Evolutionary conservation across 2,797 vertebrate genomes (phyloP).

Genomic region (Staurois parvus): DNA sequence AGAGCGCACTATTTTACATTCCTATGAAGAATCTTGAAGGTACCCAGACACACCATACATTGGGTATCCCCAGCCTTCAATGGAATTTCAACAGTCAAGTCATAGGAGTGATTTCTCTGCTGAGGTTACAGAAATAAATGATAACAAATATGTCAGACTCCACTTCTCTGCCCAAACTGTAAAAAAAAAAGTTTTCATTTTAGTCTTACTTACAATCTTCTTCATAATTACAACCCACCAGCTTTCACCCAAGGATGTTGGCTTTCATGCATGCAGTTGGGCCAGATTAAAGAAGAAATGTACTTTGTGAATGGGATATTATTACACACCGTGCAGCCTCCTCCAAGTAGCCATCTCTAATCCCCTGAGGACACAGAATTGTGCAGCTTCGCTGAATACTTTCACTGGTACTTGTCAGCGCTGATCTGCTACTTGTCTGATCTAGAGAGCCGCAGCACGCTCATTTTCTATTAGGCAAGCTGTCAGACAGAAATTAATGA

Average conservation of each 20-base stretch:
- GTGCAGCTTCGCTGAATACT: slow-evolving; percentile 13
- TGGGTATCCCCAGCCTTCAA: too few relatives aligned
- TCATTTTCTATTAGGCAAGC: slow-evolving; percentile 50
- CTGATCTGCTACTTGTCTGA: slow-evolving; percentile 44
- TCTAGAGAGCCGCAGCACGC: slow-evolving; percentile 25
- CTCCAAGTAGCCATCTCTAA: slow-evolving; percentile 26
- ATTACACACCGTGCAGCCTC: background rate
- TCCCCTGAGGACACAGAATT: slow-evolving; percentile 28
- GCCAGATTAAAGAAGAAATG: background rate
- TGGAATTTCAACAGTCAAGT: too few relatives aligned
- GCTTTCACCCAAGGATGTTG: too few relatives aligned
- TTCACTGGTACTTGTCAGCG: slow-evolving; percentile 44
- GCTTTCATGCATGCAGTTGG: background rate
- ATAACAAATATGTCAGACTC: too few relatives aligned
- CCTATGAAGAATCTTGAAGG: too few relatives aligned
- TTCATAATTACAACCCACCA: background rate
- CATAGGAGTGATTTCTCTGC: too few relatives aligned
- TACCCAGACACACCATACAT: too few relatives aligned
- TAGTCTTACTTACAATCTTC: background rate
- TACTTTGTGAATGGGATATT: background rate
- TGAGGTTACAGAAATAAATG: too few relatives aligned
- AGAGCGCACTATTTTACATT: too few relatives aligned
- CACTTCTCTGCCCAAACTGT: too few relatives aligned
- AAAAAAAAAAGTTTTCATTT: background rate
- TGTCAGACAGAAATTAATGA: slow-evolving; percentile 53